Conservation (phyloP, 2,113 vertebrate genomes). For the Nycticorax nycticorax region DNA sequence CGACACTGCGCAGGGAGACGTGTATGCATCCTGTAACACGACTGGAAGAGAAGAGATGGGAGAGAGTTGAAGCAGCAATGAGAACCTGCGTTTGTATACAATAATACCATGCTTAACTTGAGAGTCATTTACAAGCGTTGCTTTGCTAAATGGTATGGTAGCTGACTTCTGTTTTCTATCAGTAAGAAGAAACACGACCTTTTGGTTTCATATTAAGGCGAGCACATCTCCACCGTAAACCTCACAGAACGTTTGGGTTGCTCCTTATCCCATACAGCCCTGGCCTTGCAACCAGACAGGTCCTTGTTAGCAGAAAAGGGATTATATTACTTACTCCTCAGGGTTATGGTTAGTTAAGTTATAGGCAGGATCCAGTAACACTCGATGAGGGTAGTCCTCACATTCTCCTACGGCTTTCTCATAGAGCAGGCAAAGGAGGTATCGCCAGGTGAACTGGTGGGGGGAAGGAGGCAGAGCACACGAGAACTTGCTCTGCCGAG, state of each 20-base stretch:
- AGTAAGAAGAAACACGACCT: background rate
- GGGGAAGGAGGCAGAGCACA: background rate
- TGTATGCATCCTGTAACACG: background rate
- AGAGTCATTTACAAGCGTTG: background rate
- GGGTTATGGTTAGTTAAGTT: background rate
- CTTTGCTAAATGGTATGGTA: background rate
- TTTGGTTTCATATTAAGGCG: background rate
- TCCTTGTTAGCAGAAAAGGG: background rate
- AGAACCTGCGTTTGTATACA: background rate
- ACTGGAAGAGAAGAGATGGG: background rate
- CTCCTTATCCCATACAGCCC: background rate
- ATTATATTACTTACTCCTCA: background rate
- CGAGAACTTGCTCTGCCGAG: background rate
- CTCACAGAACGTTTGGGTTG: background rate
- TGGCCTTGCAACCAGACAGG: background rate
- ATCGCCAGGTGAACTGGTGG: accelerated
- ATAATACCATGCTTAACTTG: background rate
- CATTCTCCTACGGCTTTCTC: background rate
- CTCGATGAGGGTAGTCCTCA: background rate
- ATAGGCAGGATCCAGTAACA: background rate
- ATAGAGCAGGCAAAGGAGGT: background rate
- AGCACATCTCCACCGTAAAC: background rate
- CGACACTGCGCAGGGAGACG: background rate
- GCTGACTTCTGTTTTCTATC: background rate
- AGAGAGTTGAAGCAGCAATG: background rate